Percentiles rank a stretch among this genome's conserved stretches.
These are phyloP conservation scores for Sepioteuthis lessoniana DNA, from an alignment of 2,888 invertebrate species.

Conservation along the genomic window DNA sequence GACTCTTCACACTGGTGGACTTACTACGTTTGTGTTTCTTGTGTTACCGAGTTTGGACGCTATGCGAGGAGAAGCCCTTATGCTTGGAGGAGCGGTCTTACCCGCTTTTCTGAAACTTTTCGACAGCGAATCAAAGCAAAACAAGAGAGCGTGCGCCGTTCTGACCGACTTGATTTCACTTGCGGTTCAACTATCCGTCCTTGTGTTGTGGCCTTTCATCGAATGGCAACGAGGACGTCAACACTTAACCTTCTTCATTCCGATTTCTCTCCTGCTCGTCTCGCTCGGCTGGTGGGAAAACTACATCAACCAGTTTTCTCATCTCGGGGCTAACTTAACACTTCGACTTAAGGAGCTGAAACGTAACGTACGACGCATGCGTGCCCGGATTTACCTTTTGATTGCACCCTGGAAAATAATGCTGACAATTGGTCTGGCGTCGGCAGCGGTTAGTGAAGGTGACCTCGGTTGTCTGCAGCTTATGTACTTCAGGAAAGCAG, in stretches of 20 bases:
- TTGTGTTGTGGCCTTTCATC: slow-evolving; percentile 62
- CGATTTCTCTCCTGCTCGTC: slow-evolving; percentile 87
- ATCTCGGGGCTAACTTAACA: slow-evolving; percentile 78
- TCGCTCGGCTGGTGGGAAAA: slow-evolving; percentile 99
- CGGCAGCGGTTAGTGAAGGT: slow-evolving; percentile 76
- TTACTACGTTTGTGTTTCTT: slow-evolving; percentile 89
- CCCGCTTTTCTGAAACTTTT: slow-evolving; percentile 79
- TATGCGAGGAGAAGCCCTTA: slow-evolving; percentile 95
- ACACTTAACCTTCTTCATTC: slow-evolving; percentile 82
- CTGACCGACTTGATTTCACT: slow-evolving; percentile 59
- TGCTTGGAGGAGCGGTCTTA: slow-evolving; percentile 93
- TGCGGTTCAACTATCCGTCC: slow-evolving; percentile 60
- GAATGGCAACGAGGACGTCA: slow-evolving; percentile 51
- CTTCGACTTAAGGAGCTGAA: slow-evolving; percentile 79
- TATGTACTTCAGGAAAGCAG: slow-evolving; percentile 58
- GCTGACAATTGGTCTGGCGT: slow-evolving; percentile 84
- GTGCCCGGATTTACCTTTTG: slow-evolving; percentile 92
- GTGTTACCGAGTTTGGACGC: slow-evolving; percentile 94
- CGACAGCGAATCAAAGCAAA: slow-evolving; percentile 58
- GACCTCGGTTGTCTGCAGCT: slow-evolving; percentile 60
- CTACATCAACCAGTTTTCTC: slow-evolving; percentile 89
- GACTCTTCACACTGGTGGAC: slow-evolving; percentile 89
- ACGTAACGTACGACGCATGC: slow-evolving; percentile 83
- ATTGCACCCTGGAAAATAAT: slow-evolving; percentile 93
- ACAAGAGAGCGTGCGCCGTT: slow-evolving; percentile 57